Evolutionary conservation across 2,113 vertebrate genomes (phyloP), one percentile per base, ranked within the genome.

Genomic region (Gobius niger): DNA sequence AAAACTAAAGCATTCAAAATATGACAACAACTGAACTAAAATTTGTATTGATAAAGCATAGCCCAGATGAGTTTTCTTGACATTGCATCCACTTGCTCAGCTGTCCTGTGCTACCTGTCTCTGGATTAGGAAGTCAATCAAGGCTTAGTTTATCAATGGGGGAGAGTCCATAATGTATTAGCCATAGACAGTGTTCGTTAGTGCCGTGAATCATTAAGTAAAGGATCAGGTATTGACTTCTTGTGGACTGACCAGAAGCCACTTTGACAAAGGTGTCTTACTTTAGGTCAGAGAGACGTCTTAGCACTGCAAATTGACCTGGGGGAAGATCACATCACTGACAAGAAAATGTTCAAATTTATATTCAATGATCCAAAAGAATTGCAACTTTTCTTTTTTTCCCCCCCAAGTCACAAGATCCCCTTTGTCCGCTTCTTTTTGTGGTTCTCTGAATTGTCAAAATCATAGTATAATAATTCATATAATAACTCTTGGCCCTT

Each of bases 71-170:
- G 4, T 44, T 44, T 42, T 42, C 9, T 42, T n/a, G 44, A 54
- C 49, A 9, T 44, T 6, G 34, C 19, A 24, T 54, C 10, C 72
- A 50, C 56, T 74, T 63, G 47, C 53, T 78, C 65, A 63, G 65
- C 65, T 69, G 57, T 52, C 54, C 62, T 67, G 24, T 42, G 18
- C 82, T 34, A 57, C 40, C 69, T 78, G 70, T 50, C 59, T 78
- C 68, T 53, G 77, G 81, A 84, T 82, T 70, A 77, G 44, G 52
- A 62, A 78, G 67, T 77, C 82, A 65, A 11, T 67, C 62, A 73
- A 52, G 76, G 68, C 73, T 82, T 70, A 72, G 0, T 61, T 47
- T 76, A 63, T 82, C 68, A 67, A 73, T 69, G 66, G 42, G n/a
- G 61, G 40, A 47, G 18, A 66, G 63, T 65, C 54, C 56, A 13